These are phyloP conservation scores for Aplodontia rufa DNA, from an alignment of 2,113 vertebrate genomes.

Conservation along the genomic window DNA sequence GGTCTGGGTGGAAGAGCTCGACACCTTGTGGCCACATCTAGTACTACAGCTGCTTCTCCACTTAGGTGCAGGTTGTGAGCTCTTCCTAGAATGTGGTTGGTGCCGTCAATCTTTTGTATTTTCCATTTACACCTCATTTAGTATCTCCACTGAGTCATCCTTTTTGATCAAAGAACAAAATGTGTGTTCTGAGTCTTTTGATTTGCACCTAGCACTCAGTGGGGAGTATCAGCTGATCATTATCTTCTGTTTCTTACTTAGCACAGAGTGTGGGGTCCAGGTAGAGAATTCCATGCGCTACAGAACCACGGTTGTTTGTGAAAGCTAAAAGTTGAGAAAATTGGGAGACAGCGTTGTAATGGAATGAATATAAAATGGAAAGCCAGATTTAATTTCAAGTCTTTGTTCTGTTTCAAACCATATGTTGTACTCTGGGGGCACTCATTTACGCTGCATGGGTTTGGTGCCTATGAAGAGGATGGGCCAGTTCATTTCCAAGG, in stretches of 20 bases:
- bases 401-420: neutral
- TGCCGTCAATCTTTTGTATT: too few species aligned
- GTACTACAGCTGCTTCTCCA: neutral
- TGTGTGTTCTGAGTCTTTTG: neutral
- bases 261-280: neutral
- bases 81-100: neutral
- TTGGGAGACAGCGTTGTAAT: neutral
- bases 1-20: conserved; percentile 27
- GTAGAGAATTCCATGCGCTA: neutral
- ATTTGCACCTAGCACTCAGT: neutral
- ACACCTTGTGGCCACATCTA: conserved; percentile 47
- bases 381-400: neutral
- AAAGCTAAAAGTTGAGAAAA: neutral
- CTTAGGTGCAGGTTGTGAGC: accelerated
- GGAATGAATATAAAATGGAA: neutral
- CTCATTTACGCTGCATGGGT: neutral
- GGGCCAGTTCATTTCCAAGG: neutral
- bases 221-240: neutral
- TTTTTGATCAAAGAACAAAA: neutral
- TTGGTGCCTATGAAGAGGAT: neutral
- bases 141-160: neutral
- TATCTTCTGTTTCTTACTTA: neutral
- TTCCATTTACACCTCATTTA: neutral
- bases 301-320: neutral
- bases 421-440: neutral